Conservation (phyloP, 1,140 invertebrate genomes). For the Trachelipus rathkii region DNA sequence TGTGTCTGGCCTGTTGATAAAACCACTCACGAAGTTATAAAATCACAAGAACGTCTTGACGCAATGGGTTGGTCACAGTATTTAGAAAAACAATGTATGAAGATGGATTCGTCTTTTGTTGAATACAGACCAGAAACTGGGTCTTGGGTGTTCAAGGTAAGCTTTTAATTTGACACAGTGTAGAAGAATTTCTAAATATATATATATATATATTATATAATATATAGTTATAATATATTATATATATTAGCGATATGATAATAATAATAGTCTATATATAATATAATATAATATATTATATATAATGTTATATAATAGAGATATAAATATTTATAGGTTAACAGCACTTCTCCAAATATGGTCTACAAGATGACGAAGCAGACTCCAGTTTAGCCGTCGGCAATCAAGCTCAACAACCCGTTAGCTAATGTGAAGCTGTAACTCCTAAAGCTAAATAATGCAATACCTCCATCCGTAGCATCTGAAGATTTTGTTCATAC, state of each 20-base stretch:
- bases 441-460: neutral
- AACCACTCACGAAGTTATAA: conserved; percentile 71
- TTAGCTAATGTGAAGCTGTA: neutral
- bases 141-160: conserved; percentile 82
- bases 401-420: conserved; percentile 2
- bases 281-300: neutral
- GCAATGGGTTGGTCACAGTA: conserved; percentile 84
- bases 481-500: too few species aligned
- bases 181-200: too few species aligned
- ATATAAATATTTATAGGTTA: conserved; percentile 60
- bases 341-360: conserved; percentile 97
- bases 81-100: conserved; percentile 74
- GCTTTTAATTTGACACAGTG: neutral
- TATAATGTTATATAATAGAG: conserved; percentile 18
- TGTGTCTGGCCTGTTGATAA: conserved; percentile 92
- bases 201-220: too few species aligned
- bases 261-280: too few species aligned
- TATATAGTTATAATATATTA: neutral
- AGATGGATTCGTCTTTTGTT: conserved; percentile 82
- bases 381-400: conserved; percentile 46
- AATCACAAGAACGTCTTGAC: conserved; percentile 68
- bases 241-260: too few species aligned
- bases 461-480: neutral
- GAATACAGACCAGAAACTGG: conserved; percentile 93
- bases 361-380: conserved; percentile 80